These are phyloP conservation scores for Drosophila guanche DNA, from an alignment of 1,140 invertebrate genomes.

Conservation along the genomic window DNA sequence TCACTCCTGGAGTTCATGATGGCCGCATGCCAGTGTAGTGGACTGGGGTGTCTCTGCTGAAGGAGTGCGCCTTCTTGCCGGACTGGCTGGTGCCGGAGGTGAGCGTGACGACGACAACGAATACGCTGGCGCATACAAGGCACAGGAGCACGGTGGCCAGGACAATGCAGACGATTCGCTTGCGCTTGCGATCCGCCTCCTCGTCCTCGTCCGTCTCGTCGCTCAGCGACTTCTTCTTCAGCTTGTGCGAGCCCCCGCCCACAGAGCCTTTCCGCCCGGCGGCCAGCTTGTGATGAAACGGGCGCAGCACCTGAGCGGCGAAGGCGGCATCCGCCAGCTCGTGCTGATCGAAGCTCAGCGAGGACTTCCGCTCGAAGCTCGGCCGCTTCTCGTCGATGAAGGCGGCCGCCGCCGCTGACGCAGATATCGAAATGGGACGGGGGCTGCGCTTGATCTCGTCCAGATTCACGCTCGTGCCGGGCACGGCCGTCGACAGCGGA, in stretches of 20 bases:
- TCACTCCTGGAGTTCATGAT: slow-evolving; percentile 62
- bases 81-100: slow-evolving; percentile 86
- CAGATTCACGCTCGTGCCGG: slow-evolving; percentile 51
- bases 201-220: slow-evolving; percentile 83
- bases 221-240: slow-evolving; percentile 79
- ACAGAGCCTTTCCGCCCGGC: slow-evolving; percentile 75
- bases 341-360: slow-evolving; percentile 67
- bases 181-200: slow-evolving; percentile 86
- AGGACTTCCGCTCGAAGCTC: slow-evolving; percentile 76
- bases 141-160: slow-evolving; percentile 87
- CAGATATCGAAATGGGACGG: slow-evolving; percentile 67
- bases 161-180: slow-evolving; percentile 87
- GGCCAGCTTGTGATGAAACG: slow-evolving; percentile 78
- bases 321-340: slow-evolving; percentile 77
- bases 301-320: slow-evolving; percentile 73
- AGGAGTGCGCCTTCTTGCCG: slow-evolving; percentile 87
- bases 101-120: slow-evolving; percentile 89
- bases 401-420: slow-evolving; percentile 61
- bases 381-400: slow-evolving; percentile 82
- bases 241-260: slow-evolving; percentile 61
- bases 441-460: slow-evolving; percentile 82
- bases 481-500: slow-evolving; percentile 70
- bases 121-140: slow-evolving; percentile 87
- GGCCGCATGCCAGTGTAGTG: slow-evolving; percentile 82
- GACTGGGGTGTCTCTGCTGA: slow-evolving; percentile 84